Conservation (phyloP, 2,888 invertebrate species). For the Dorcus hopei region DNA sequence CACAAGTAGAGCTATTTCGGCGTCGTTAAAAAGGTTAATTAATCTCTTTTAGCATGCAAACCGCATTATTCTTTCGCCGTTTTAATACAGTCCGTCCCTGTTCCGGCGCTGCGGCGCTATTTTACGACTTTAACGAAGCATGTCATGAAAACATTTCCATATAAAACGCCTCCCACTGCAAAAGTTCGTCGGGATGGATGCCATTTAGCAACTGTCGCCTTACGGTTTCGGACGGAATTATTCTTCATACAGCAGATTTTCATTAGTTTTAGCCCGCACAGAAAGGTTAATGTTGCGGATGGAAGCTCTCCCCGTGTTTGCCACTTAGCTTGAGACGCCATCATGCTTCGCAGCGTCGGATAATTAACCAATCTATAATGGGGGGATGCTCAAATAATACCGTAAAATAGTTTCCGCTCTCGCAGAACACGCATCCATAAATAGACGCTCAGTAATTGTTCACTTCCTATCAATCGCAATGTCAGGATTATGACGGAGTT, state of each 20-base stretch:
- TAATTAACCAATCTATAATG: slow-evolving; percentile 4
- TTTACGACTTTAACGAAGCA: slow-evolving; percentile 49
- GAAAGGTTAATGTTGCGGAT: slow-evolving; percentile 21
- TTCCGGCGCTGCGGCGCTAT: slow-evolving; percentile 42
- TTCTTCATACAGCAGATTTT: not conserved
- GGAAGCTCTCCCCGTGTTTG: slow-evolving; percentile 11
- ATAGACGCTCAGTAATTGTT: too few species aligned
- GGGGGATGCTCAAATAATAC: too few species aligned
- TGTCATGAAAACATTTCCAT: slow-evolving; percentile 42
- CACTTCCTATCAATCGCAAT: too few species aligned
- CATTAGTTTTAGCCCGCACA: slow-evolving; percentile 1
- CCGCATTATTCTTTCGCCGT: slow-evolving; percentile 45
- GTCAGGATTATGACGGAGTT: too few species aligned
- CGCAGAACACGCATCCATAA: too few species aligned
- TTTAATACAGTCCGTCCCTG: slow-evolving; percentile 45
- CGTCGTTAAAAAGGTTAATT: slow-evolving; percentile 46
- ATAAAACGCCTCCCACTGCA: slow-evolving; percentile 34
- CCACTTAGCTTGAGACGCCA: slow-evolving; percentile 8
- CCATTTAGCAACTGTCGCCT: slow-evolving; percentile 36
- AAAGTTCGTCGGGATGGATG: slow-evolving; percentile 40
- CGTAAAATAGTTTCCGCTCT: too few species aligned
- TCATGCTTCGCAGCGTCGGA: slow-evolving; percentile 2
- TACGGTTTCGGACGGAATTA: not conserved
- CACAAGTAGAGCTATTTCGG: slow-evolving; percentile 34
- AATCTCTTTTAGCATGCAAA: slow-evolving; percentile 46